Conservation (phyloP, 2,888 invertebrate species). For the Xestia xanthographa region DNA sequence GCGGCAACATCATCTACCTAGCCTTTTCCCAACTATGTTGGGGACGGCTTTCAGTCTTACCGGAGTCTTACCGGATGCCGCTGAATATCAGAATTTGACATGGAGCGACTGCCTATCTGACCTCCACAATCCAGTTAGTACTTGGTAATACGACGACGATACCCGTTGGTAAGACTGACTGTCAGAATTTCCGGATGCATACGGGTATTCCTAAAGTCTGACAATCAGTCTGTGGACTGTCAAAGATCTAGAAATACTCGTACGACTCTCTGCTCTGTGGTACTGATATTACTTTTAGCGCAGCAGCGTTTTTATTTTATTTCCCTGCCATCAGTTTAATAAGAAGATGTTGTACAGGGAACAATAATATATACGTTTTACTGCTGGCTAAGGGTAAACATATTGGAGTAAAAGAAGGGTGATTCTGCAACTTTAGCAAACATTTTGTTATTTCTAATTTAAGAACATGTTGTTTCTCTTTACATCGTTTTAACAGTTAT, state of each 20-base stretch:
- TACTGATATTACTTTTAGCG: conserved; percentile 26
- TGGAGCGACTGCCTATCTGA: neutral
- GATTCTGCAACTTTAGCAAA: conserved; percentile 19
- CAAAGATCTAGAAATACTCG: neutral
- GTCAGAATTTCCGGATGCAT: no score
- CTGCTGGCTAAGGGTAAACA: conserved; percentile 9
- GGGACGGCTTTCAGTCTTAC: neutral
- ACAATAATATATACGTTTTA: conserved; percentile 40
- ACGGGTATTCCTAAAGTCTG: no score
- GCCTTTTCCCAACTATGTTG: neutral
- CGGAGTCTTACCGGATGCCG: neutral
- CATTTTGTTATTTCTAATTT: neutral
- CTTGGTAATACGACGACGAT: neutral
- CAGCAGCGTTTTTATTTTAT: conserved; percentile 43
- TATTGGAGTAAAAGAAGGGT: conserved; percentile 14
- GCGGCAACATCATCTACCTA: neutral
- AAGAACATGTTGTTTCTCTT: neutral
- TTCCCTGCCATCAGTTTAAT: conserved; percentile 32
- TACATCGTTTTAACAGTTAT: neutral
- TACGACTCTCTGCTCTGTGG: neutral
- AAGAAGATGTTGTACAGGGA: conserved; percentile 30
- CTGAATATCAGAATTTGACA: neutral
- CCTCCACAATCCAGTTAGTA: neutral
- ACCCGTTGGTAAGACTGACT: neutral
- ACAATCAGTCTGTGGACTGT: neutral